phyloP scores from a whole-genome alignment of 2,797 vertebrate species.

The Pyrocephalus nanus region DNA sequence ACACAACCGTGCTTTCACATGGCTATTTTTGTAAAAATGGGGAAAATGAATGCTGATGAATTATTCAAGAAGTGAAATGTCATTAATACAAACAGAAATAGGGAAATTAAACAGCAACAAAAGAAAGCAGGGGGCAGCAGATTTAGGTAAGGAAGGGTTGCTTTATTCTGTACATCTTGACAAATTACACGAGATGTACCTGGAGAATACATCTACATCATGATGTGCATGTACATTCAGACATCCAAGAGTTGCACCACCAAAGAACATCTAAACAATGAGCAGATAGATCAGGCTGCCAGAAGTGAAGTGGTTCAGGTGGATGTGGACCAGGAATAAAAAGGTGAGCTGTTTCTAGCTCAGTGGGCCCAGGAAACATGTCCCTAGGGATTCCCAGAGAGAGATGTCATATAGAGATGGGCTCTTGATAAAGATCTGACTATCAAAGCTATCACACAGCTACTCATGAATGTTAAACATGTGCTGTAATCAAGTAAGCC shows the following conservation, averaged over 20 bases:
- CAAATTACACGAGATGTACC: background rate
- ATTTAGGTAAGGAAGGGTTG: background rate
- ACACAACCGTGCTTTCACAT: background rate
- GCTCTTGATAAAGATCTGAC: background rate
- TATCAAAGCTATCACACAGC: background rate
- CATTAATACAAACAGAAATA: background rate
- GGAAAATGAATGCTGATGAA: background rate
- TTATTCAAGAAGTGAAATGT: background rate
- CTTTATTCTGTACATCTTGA: background rate
- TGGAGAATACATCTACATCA: background rate
- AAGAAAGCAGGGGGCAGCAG: background rate
- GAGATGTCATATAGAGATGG: background rate
- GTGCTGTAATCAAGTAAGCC: fast-evolving
- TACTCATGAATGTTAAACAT: background rate
- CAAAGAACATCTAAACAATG: background rate
- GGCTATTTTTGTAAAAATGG: background rate
- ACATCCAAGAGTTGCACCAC: background rate
- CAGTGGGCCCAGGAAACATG: background rate
- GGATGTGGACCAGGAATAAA: background rate
- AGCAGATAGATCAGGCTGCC: background rate
- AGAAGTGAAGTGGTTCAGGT: background rate
- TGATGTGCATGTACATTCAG: background rate
- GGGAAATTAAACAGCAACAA: background rate
- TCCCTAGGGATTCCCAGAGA: background rate
- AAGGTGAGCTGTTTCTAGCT: background rate